Percentiles rank a stretch among this genome's conserved stretches.
Evolutionary conservation across 2,797 vertebrate genomes (phyloP).

Genomic region (Pogoniulus pusillus): DNA sequence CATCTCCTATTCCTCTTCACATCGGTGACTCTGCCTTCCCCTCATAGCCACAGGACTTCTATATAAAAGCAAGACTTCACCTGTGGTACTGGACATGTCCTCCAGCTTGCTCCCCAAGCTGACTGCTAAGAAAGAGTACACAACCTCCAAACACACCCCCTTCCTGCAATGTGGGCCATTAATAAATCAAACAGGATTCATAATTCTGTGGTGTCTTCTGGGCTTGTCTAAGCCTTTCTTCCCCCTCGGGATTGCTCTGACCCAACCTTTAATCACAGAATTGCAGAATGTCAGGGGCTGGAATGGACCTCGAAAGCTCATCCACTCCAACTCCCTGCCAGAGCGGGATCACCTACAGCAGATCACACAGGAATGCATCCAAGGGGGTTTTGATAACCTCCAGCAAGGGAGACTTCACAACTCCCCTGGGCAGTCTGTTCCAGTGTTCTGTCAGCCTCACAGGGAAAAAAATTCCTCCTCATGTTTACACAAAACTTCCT

Average conservation of each 20-base stretch:
- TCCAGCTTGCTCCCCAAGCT: background rate
- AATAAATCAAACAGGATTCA: background rate
- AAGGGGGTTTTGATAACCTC: too few species aligned
- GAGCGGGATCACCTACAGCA: too few species aligned
- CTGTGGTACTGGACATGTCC: background rate
- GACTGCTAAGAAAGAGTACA: background rate
- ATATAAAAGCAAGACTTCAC: background rate
- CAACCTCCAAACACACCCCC: background rate
- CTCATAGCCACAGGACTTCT: background rate
- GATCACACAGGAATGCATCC: too few species aligned
- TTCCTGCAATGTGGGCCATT: background rate
- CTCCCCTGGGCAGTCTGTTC: too few species aligned
- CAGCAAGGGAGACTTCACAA: too few species aligned
- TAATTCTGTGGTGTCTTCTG: background rate
- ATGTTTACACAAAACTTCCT: too few species aligned
- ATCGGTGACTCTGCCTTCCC: background rate
- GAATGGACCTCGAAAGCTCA: too few species aligned
- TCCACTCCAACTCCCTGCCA: too few species aligned
- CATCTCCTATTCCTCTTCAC: background rate
- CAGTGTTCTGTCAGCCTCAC: too few species aligned
- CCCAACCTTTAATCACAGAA: background rate
- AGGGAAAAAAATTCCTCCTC: too few species aligned
- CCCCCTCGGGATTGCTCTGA: background rate
- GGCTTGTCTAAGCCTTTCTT: background rate
- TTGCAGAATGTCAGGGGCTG: too few species aligned